Conservation (phyloP, 2,888 invertebrate genomes). For the Pterostichus niger region DNA sequence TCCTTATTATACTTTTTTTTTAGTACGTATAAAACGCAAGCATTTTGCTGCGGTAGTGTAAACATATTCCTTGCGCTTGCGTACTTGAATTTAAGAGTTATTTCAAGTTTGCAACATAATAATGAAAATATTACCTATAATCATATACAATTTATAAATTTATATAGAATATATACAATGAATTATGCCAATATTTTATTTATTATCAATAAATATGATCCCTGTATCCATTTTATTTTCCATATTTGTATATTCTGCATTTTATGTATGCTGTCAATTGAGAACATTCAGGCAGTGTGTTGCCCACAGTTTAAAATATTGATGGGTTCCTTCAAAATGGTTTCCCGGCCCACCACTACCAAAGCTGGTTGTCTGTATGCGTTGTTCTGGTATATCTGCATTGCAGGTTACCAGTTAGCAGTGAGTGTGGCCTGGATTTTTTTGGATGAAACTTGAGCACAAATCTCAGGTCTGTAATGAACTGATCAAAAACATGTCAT, state of each 20-base stretch:
- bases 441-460: slow-evolving; percentile 75
- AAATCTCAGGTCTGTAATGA: slow-evolving; percentile 72
- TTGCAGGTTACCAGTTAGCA: slow-evolving; percentile 77
- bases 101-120: slow-evolving; percentile 51
- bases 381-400: slow-evolving; percentile 77
- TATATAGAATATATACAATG: slow-evolving; percentile 40
- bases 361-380: slow-evolving; percentile 75
- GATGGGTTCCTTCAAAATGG: slow-evolving; percentile 77
- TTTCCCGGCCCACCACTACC: slow-evolving; percentile 77
- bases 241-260: slow-evolving; percentile 5
- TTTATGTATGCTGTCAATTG: slow-evolving; percentile 13
- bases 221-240: background rate
- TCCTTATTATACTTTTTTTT: no score
- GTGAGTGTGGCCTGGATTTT: slow-evolving; percentile 76
- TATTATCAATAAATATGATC: slow-evolving; percentile 1
- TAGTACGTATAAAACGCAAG: background rate
- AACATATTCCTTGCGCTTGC: slow-evolving; percentile 40
- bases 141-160: slow-evolving; percentile 52
- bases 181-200: slow-evolving; percentile 1
- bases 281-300: slow-evolving; percentile 36
- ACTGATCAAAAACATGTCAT: slow-evolving; percentile 71
- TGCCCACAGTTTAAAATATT: slow-evolving; percentile 70
- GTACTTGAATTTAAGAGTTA: background rate
- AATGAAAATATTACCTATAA: slow-evolving; percentile 50
- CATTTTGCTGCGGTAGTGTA: background rate